Base-by-base conservation (phyloP, 2,888 invertebrate species). In the Morpho achilles region DNA sequence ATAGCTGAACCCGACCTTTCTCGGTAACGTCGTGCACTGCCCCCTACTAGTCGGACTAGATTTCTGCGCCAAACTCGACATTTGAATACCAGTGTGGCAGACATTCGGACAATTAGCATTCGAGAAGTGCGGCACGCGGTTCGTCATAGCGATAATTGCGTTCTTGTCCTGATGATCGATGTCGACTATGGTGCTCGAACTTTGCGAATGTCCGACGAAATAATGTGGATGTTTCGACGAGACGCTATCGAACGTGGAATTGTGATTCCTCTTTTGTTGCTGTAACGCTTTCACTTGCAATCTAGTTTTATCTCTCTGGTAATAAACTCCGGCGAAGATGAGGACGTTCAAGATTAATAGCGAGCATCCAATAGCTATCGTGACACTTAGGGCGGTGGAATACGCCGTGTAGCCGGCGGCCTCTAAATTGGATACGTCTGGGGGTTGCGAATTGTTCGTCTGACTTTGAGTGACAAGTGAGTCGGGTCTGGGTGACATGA, bases 241-340 rank as follows among this genome's bases (percentile, higher is more conserved):
- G 61, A 93, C 90, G 72, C 91, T 94, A 58, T 91, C 91, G 58
- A 91, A 91, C 1, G 88, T 90, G n/a, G 88, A 79, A 63, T 89
- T 91, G 67, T 91, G 88, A 65, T 85, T 89, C 52, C 95, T 90
- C 76, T 95, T 95, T 69, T 91, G 91, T 74, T 95, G 95, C 76
- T 96, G 96, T 5, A 91, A 72, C 7, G 89, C 91, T 87, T 96
- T 96, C 50, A 95, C 96, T 80, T 96, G 96, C 72, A 95, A 91
- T 66, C 95, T 87, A 39, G 95, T 95, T 79, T 95, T 95, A 71
- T 95, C 94, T 58, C 94, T 83, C 79, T 96, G 96, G 74, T 96
- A 96, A 79, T 96, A 96, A 8, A 96, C 95, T 0, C 96, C 96
- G 49, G 96, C 96, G 73, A 96, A 96, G 66, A 96, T 95, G 16